phyloP scores from a whole-genome alignment of 2,888 invertebrate species.

The Tipula vernalis region DNA sequence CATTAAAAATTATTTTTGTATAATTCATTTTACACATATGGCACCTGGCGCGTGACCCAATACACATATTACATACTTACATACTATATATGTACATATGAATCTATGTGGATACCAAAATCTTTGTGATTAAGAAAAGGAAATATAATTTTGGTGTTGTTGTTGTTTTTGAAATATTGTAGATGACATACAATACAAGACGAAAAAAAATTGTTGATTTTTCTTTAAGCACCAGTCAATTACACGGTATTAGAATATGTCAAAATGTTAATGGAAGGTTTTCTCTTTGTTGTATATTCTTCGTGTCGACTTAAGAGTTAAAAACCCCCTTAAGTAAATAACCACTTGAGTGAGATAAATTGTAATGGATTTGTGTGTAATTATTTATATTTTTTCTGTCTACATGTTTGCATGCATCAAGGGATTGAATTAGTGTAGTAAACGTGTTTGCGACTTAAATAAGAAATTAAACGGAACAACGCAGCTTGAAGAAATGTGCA shows the following conservation, averaged over 20 bases:
- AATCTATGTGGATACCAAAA: background rate
- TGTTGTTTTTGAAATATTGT: background rate
- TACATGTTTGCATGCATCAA: background rate
- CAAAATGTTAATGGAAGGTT: slow-evolving; percentile 1
- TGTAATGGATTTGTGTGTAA: background rate
- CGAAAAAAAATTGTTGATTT: background rate
- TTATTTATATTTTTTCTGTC: background rate
- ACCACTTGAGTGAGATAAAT: background rate
- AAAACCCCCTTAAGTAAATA: background rate
- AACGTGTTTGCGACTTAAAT: too few species aligned
- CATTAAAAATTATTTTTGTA: background rate
- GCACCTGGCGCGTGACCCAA: slow-evolving; percentile 9
- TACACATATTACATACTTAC: background rate
- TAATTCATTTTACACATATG: background rate
- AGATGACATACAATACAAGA: background rate
- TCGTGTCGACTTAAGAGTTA: background rate
- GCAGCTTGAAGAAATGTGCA: too few species aligned
- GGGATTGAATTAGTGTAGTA: background rate
- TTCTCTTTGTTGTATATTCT: background rate
- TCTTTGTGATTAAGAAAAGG: background rate
- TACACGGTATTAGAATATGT: slow-evolving; percentile 4
- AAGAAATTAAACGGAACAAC: too few species aligned
- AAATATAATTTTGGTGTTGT: background rate
- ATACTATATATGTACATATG: background rate
- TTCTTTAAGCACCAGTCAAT: background rate